Evolutionary conservation across 2,113 vertebrate genomes (phyloP).

Genomic region (Gavia stellata): DNA sequence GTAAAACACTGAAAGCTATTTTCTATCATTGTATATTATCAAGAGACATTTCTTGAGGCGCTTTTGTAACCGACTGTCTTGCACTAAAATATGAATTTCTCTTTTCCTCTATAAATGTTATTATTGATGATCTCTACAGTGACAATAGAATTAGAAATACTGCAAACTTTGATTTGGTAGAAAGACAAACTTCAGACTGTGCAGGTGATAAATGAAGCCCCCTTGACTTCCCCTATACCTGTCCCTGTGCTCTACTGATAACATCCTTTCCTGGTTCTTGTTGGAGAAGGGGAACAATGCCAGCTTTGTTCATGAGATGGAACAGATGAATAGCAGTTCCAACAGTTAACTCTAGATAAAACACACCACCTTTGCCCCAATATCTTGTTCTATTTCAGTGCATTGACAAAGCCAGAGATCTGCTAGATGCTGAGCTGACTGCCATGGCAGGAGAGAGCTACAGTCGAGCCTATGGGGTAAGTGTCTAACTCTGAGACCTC

Average conservation of each 20-base stretch:
- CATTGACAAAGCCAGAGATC: conserved; percentile 97
- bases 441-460: conserved; percentile 99
- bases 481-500: not conserved
- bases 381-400: conserved; percentile 73
- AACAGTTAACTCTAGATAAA: not conserved
- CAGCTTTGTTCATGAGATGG: not conserved
- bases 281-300: not conserved
- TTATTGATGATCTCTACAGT: not conserved
- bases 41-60: not conserved
- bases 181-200: not conserved
- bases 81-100: not conserved
- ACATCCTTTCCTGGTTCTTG: not conserved
- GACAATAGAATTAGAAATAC: not conserved
- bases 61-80: not conserved
- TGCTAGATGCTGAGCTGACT: conserved; percentile 93
- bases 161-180: not conserved
- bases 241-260: not conserved
- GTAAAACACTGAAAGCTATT: not conserved
- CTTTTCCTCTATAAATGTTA: not conserved
- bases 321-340: not conserved
- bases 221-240: not conserved
- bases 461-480: conserved; percentile 95
- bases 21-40: not conserved
- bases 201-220: not conserved
- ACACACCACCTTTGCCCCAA: not conserved